phyloP scores from a whole-genome alignment of 2,113 vertebrate genomes.

The Chaetops frenatus region DNA sequence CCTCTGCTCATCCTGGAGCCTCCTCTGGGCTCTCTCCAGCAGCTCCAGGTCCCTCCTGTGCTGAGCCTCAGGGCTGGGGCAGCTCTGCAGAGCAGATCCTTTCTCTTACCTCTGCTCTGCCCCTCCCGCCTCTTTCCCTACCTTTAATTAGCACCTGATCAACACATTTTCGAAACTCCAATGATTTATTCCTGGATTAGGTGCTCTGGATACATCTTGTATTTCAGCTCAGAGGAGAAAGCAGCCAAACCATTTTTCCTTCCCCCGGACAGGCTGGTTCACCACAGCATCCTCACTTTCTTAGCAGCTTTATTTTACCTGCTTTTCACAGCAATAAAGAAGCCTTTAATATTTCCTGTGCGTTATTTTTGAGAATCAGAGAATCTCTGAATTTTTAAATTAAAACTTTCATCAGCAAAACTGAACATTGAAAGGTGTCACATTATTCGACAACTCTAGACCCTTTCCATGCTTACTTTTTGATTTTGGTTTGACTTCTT shows the following conservation, averaged over 20 bases:
- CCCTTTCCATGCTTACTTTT: neutral
- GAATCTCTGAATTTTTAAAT: neutral
- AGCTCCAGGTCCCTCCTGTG: neutral
- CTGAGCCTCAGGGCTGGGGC: neutral
- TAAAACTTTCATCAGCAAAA: neutral
- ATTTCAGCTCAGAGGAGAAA: neutral
- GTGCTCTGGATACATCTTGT: neutral
- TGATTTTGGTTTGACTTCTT: neutral
- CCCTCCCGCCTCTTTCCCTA: neutral
- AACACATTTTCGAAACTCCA: neutral
- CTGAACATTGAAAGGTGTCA: neutral
- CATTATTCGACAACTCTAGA: neutral
- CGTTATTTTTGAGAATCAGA: neutral
- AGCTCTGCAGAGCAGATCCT: neutral
- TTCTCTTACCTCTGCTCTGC: neutral
- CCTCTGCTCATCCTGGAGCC: neutral
- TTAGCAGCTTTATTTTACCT: neutral
- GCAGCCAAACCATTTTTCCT: neutral
- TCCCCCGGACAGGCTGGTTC: neutral
- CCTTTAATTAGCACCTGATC: neutral
- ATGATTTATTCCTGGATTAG: neutral
- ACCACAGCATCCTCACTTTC: neutral
- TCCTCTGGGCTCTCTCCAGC: neutral
- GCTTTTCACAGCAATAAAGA: neutral
- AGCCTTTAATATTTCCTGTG: neutral